Conservation (phyloP, 37 sponge, comb jelly and placozoan genomes). For the Geodia barretti region DNA sequence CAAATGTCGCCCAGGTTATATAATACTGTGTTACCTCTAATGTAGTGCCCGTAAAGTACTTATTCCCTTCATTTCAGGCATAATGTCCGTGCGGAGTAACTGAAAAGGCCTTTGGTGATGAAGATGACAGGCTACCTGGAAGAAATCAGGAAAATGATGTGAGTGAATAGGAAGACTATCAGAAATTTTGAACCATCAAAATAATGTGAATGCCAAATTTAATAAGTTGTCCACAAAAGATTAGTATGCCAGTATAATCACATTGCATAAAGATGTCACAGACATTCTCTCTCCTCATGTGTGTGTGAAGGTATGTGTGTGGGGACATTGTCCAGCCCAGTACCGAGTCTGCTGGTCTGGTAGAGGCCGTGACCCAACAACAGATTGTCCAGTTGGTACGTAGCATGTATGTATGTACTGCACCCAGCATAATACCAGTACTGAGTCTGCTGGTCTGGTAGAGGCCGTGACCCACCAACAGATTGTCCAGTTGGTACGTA, state of each 20-base stretch:
- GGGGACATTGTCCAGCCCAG: slow-evolving; percentile 40
- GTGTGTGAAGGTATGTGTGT: slow-evolving; percentile 53
- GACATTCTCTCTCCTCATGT: background rate
- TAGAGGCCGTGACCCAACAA: slow-evolving; percentile 30
- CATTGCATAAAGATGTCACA: no score
- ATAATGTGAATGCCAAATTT: no score
- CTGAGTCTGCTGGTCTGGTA: slow-evolving; percentile 40
- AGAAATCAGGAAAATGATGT: background rate
- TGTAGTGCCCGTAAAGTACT: no score
- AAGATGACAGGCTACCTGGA: background rate
- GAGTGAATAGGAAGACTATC: background rate
- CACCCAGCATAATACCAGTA: background rate
- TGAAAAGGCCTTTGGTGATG: no score
- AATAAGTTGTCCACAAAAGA: no score
- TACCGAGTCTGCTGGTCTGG: slow-evolving; percentile 30
- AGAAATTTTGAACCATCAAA: no score
- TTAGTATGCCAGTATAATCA: no score
- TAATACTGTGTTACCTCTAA: no score
- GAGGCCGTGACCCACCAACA: slow-evolving; percentile 36
- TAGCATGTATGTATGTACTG: slow-evolving; percentile 56
- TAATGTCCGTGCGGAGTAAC: no score
- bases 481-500: slow-evolving; percentile 49
- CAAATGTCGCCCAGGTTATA: no score
- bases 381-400: slow-evolving; percentile 57
- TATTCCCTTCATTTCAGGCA: no score